phyloP scores from a whole-genome alignment of 1,140 invertebrate genomes.

The Eueides isabella region DNA sequence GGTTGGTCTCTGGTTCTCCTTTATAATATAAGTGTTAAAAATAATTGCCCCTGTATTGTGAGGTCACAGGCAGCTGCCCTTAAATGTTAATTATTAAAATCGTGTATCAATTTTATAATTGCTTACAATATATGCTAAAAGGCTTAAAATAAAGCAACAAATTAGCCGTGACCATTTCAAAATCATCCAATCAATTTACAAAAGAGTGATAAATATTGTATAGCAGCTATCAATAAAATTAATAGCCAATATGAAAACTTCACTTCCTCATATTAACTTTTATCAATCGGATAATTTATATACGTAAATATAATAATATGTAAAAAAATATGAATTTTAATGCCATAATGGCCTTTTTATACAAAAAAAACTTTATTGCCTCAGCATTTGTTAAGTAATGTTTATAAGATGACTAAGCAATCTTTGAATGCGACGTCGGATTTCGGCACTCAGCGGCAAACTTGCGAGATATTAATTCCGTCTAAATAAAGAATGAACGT shows the following conservation, averaged over 20 bases:
- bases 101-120: too few relatives aligned
- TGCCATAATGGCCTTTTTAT: neutral
- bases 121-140: neutral
- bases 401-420: too few relatives aligned
- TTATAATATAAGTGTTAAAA: too few relatives aligned
- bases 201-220: neutral
- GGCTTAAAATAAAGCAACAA: neutral
- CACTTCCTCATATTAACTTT: neutral
- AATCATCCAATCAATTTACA: conserved; percentile 8
- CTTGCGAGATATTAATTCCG: too few relatives aligned
- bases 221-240: conserved; percentile 7
- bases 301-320: neutral
- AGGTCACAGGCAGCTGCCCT: too few relatives aligned
- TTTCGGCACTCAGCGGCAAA: too few relatives aligned
- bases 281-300: neutral
- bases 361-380: neutral
- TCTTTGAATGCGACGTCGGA: too few relatives aligned
- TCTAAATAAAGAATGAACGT: too few relatives aligned
- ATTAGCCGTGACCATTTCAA: neutral
- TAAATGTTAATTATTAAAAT: too few relatives aligned
- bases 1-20: too few relatives aligned
- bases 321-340: neutral
- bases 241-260: conserved; percentile 1
- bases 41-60: too few relatives aligned
- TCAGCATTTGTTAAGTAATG: too few relatives aligned